A percentile compares a stretch with the other conserved stretches of the same genome.
Conservation (phyloP, 2,888 invertebrate species). For the Sthenelais limicola region DNA sequence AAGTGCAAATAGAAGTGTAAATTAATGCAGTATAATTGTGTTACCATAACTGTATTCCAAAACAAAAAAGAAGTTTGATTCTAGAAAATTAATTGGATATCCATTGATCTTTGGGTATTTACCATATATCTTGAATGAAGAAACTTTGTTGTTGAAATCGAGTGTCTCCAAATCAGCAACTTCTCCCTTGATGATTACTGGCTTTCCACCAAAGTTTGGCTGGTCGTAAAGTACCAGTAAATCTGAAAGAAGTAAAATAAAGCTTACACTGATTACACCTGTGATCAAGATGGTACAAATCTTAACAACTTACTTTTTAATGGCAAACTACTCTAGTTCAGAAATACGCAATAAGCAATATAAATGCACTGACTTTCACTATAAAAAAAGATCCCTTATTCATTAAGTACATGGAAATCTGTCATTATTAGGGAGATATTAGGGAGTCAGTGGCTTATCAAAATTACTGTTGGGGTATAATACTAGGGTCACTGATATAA, state of each 20-base stretch:
- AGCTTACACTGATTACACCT: no score
- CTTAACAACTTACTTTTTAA: no score
- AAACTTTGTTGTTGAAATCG: constrained; percentile 14
- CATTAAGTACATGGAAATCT: no score
- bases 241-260: background rate
- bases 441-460: no score
- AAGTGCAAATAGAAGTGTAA: background rate
- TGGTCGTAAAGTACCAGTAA: constrained; percentile 4
- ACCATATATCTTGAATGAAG: constrained; percentile 26
- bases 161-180: background rate
- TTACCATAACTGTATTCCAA: background rate
- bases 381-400: no score
- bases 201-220: constrained; percentile 7
- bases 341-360: no score
- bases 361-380: no score
- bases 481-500: no score
- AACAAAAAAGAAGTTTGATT: background rate
- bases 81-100: background rate
- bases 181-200: background rate
- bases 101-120: background rate
- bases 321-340: no score
- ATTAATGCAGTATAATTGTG: background rate
- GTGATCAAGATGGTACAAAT: no score
- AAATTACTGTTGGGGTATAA: no score
- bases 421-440: no score